Evolutionary conservation across 2,113 vertebrate species (phyloP), one percentile per base, ranked within the genome.

Genomic region (Eptesicus fuscus): DNA sequence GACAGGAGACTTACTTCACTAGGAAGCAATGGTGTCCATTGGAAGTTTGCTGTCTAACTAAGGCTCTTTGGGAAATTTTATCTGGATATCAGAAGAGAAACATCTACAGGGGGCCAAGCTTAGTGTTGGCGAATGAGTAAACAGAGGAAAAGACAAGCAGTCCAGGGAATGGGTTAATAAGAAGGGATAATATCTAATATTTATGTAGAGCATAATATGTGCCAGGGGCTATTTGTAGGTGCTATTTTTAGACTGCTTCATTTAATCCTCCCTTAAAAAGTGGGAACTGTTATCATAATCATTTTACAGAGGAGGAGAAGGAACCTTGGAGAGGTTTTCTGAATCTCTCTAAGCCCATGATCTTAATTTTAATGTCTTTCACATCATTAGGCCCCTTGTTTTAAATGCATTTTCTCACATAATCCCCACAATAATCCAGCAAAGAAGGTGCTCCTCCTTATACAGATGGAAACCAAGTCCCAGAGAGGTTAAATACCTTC

Each of bases 331-430:
- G 87, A 94, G 67, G 86, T 83, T 79, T 87, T 85, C 32, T 93
- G 49, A 86, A 77, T 22, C 35, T 83, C 63, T 83, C 30, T 94
- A 95, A 94, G 80, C 17, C 12, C 5, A 59, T 47, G 40, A 49
- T 67, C 61, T 89, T 95, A 95, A 92, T 87, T 80, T 74, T 71
- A 93, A 85, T 44, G n/a, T 28, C 63, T 88, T 74, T 74, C 47
- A 59, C 28, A 78, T 69, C 65, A 69, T 42, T 49, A 93, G n/a
- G 23, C 6, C 2, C 25, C 95, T 93, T 47, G 2, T 87, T 90
- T 92, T 79, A 82, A 83, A 70, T 63, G 14, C 1, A 32, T 71
- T 90, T 63, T 73, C 56, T 94, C 40, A 70, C 20, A 32, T 61
- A 80, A 47, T 32, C 17, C n/a, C 40, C 30, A 49, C 32, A 65